phyloP scores from a whole-genome alignment of 1,140 invertebrate genomes.

The Zaprionus camerounensis region DNA sequence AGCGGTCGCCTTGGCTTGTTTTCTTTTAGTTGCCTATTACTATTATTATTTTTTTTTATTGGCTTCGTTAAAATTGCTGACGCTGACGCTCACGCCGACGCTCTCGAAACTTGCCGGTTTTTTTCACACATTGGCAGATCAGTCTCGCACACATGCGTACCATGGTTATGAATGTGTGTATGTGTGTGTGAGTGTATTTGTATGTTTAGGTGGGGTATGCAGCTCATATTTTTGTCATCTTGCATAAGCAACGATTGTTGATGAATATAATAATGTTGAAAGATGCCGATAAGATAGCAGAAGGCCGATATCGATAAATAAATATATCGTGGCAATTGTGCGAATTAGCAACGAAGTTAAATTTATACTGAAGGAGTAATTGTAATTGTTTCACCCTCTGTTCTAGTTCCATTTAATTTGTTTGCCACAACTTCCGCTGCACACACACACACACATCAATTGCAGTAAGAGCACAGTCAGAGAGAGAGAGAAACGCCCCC shows the following conservation, averaged over 20 bases:
- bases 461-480: background rate
- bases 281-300: conserved; percentile 22
- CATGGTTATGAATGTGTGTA: background rate
- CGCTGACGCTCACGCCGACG: conserved; percentile 54
- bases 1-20: conserved; percentile 61
- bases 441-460: conserved; percentile 5
- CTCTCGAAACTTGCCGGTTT: conserved; percentile 46
- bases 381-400: conserved; percentile 5
- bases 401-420: conserved; percentile 66
- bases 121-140: conserved; percentile 42
- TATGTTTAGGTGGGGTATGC: conserved; percentile 42
- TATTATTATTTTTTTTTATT: conserved; percentile 56
- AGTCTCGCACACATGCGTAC: conserved; percentile 12
- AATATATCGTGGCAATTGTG: conserved; percentile 9
- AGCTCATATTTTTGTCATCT: conserved; percentile 36
- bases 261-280: conserved; percentile 4
- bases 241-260: conserved; percentile 8
- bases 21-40: conserved; percentile 59
- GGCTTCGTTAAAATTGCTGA: conserved; percentile 61
- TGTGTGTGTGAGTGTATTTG: background rate
- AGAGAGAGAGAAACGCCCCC: background rate
- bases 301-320: conserved; percentile 31
- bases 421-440: conserved; percentile 69
- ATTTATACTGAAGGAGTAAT: conserved; percentile 21
- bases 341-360: background rate